phyloP scores from a whole-genome alignment of 1,140 invertebrate species.

The Lordiphosa collinella region DNA sequence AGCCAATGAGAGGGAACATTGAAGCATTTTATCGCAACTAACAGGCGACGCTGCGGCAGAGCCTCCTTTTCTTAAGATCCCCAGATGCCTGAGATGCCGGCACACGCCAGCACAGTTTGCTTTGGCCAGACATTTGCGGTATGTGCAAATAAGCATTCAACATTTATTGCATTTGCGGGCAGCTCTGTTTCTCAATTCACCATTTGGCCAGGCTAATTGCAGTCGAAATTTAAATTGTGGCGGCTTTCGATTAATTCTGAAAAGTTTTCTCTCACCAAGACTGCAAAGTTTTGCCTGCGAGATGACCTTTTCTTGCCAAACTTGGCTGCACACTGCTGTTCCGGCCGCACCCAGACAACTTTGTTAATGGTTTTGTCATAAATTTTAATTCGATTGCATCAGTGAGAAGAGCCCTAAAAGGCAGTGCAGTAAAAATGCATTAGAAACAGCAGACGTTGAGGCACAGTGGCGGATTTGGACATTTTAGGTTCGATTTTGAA shows the following conservation, averaged over 20 bases:
- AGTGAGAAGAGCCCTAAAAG: constrained; percentile 28
- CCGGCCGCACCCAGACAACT: constrained; percentile 36
- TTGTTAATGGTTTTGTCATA: constrained; percentile 78
- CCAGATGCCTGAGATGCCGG: constrained; percentile 63
- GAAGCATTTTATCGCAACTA: constrained; percentile 65
- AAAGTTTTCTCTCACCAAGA: constrained; percentile 35
- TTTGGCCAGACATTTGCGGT: constrained; percentile 58
- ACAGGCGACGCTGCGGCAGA: not conserved
- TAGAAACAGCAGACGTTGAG: constrained; percentile 23
- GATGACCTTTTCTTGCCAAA: constrained; percentile 29
- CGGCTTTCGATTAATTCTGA: constrained; percentile 50
- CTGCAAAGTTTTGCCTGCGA: constrained; percentile 63
- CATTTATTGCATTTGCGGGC: constrained; percentile 39
- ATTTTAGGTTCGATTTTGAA: no score
- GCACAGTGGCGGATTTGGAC: not conserved
- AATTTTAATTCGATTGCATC: constrained; percentile 77
- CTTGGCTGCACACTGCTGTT: constrained; percentile 31
- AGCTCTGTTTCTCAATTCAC: not conserved
- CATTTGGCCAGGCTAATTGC: constrained; percentile 37
- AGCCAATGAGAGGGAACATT: constrained; percentile 70
- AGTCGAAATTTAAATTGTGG: constrained; percentile 43
- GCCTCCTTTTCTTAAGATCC: constrained; percentile 17
- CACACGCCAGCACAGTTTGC: constrained; percentile 64
- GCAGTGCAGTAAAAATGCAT: constrained; percentile 65
- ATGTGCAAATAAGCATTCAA: constrained; percentile 51